These are phyloP conservation scores for Oxystoma pomonae DNA, from an alignment of 2,888 invertebrate genomes.

Conservation along the genomic window DNA sequence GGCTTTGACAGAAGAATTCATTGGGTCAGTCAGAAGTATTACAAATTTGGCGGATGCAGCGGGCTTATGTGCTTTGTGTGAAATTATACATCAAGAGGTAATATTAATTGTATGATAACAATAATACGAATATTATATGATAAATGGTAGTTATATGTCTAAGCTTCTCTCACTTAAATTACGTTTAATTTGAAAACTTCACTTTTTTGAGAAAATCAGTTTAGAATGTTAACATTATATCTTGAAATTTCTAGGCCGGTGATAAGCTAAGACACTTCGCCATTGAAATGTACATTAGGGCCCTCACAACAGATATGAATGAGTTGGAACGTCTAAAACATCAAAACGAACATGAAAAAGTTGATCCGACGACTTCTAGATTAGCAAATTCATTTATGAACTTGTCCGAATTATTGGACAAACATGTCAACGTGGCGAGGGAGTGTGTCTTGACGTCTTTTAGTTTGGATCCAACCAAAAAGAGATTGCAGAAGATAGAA, in stretches of 20 bases:
- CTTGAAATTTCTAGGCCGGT: conserved; percentile 32
- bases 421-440: conserved; percentile 58
- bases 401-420: conserved; percentile 57
- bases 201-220: conserved; percentile 5
- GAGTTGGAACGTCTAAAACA: conserved; percentile 64
- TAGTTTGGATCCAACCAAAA: conserved; percentile 64
- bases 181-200: no score
- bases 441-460: conserved; percentile 75
- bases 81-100: conserved; percentile 46
- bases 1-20: conserved; percentile 35
- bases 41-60: conserved; percentile 58
- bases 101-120: no score
- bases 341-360: conserved; percentile 51
- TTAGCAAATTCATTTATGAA: conserved; percentile 61
- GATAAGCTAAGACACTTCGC: conserved; percentile 57
- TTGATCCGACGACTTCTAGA: conserved; percentile 55
- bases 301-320: conserved; percentile 72
- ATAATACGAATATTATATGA: no score
- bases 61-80: conserved; percentile 65
- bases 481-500: conserved; percentile 56
- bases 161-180: conserved; percentile 6
- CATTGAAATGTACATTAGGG: conserved; percentile 69
- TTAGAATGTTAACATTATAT: conserved; percentile 22
- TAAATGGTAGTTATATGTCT: conserved; percentile 1
- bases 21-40: conserved; percentile 42